Conservation (phyloP, 2,797 vertebrate genomes). For the Kryptolebias ocellatus region DNA sequence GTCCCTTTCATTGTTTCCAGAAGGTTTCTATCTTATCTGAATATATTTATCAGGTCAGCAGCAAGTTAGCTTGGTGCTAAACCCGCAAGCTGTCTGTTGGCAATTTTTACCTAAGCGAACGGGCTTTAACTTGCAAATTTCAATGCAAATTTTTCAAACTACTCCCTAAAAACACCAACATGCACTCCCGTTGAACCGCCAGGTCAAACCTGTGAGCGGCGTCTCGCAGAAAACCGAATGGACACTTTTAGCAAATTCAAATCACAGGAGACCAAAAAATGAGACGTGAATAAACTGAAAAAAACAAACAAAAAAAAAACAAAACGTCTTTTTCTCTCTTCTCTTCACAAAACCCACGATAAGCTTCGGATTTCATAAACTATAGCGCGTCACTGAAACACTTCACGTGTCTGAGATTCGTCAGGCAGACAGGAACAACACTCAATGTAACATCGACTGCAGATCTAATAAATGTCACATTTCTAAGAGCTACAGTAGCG, state of each 20-base stretch:
- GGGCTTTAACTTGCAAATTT: too few relatives aligned
- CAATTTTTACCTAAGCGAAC: too few relatives aligned
- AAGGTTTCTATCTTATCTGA: too few relatives aligned
- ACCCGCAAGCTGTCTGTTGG: too few relatives aligned
- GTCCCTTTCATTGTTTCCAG: too few relatives aligned
- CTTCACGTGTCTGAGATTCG: conserved; percentile 31
- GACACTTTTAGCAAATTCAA: neutral
- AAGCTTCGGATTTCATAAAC: conserved; percentile 20
- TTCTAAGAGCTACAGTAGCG: conserved; percentile 72
- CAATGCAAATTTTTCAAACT: too few relatives aligned
- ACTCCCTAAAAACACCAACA: conserved; percentile 14
- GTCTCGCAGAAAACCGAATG: neutral
- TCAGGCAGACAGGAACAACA: conserved; percentile 42
- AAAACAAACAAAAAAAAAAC: neutral
- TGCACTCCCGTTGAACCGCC: neutral
- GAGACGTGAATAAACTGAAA: conserved; percentile 15
- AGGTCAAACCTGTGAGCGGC: neutral
- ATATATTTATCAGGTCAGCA: too few relatives aligned
- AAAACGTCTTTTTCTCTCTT: neutral
- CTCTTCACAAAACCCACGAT: neutral
- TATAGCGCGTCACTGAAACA: conserved; percentile 19
- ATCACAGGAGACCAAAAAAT: conserved; percentile 14
- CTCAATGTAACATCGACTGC: conserved; percentile 50
- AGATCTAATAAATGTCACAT: conserved; percentile 63
- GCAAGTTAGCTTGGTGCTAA: too few relatives aligned